phyloP scores from a whole-genome alignment of 2,797 vertebrate genomes.

The Acrossocheilus wenchowensis region DNA sequence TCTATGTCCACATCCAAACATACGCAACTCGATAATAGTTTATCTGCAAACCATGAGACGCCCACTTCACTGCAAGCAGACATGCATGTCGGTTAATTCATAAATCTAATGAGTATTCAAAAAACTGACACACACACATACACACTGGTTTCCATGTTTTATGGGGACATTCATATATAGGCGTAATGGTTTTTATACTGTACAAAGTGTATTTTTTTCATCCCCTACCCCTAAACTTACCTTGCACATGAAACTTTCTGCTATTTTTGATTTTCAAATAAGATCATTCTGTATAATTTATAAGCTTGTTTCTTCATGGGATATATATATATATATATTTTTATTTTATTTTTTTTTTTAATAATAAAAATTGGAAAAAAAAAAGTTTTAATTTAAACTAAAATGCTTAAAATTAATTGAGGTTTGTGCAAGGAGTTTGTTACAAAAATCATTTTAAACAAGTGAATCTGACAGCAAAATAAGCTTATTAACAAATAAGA shows the following conservation, averaged over 20 bases:
- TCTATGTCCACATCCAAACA: constrained; percentile 39
- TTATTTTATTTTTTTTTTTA: no score
- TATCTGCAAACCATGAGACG: constrained; percentile 7
- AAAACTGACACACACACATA: not conserved
- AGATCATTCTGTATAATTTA: not conserved
- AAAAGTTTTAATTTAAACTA: no score
- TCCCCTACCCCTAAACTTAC: not conserved
- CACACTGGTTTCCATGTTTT: not conserved
- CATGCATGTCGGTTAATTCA: constrained; percentile 28
- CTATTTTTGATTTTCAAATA: not conserved
- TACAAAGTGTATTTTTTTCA: not conserved
- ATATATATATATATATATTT: not conserved
- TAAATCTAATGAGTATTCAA: constrained; percentile 5
- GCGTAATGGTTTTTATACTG: not conserved
- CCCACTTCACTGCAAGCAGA: not conserved
- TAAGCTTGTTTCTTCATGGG: not conserved
- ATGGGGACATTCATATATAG: not conserved
- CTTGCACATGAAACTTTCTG: not conserved
- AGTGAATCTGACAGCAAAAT: not conserved
- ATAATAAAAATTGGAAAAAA: no score
- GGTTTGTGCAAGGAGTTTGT: no score
- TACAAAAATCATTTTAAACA: not conserved
- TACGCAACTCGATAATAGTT: constrained; percentile 23
- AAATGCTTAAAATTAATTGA: no score
- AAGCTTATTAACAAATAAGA: no score